Percentiles rank a stretch among this genome's conserved stretches.
phyloP scores from a whole-genome alignment of 1,140 invertebrate genomes.

The Brachionus calyciflorus region DNA sequence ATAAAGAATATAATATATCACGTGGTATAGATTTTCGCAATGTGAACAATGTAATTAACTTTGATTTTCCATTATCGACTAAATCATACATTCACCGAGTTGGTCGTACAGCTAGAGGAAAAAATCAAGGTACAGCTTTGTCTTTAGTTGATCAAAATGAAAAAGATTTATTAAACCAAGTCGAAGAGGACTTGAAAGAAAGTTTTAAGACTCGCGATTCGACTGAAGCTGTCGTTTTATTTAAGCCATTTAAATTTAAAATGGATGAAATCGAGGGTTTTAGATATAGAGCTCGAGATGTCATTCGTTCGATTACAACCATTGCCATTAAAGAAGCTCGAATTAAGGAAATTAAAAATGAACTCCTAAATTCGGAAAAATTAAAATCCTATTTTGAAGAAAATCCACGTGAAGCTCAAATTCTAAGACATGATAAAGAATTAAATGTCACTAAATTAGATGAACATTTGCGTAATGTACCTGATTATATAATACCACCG shows the following conservation, averaged over 20 bases:
- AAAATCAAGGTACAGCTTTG: conserved; percentile 84
- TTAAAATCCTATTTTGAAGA: conserved; percentile 68
- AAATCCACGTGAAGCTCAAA: conserved; percentile 30
- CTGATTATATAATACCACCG: conserved; percentile 42
- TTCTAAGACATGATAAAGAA: conserved; percentile 40
- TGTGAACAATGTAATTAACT: conserved; percentile 95
- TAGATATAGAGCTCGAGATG: conserved; percentile 84
- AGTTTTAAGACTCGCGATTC: conserved; percentile 49
- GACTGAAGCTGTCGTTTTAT: conserved; percentile 50
- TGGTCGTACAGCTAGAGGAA: conserved; percentile 84
- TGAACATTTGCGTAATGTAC: conserved; percentile 39
- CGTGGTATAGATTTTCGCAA: conserved; percentile 96
- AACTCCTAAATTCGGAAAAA: conserved; percentile 87
- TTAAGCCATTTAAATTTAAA: conserved; percentile 84
- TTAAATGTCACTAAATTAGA: conserved; percentile 31
- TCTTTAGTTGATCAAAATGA: conserved; percentile 86
- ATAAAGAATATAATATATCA: conserved; percentile 69
- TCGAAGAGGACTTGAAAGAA: conserved; percentile 70
- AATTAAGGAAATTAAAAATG: conserved; percentile 89
- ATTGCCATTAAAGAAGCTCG: conserved; percentile 86
- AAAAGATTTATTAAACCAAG: conserved; percentile 70
- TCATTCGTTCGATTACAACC: conserved; percentile 84
- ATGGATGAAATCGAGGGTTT: conserved; percentile 93
- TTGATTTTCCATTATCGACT: conserved; percentile 86
- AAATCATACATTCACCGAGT: conserved; percentile 89